Evolutionary conservation across 2,113 vertebrate species (phyloP), one percentile per base, ranked within the genome.

Genomic region (Electrona antarctica): DNA sequence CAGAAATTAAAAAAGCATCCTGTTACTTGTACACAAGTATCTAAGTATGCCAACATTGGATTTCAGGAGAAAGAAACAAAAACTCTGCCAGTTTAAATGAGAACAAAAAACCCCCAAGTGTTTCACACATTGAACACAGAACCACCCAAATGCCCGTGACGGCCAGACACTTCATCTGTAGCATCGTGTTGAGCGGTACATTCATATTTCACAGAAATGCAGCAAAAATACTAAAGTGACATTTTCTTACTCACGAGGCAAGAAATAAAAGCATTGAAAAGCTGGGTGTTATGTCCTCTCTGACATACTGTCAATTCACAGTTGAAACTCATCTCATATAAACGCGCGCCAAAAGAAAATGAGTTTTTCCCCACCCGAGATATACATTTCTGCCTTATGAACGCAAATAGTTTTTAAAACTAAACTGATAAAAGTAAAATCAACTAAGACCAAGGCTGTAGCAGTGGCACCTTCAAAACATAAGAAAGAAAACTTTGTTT

Each of bases 191-290:
- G 49, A 85, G 69, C 77, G 76, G 77, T 80, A 92, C 89, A 92
- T 91, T 92, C 90, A 89, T 86, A 77, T 86, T 74, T 80, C 67
- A 88, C 81, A 78, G 72, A 80, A 58, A 84, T 86, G 83, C 78
- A 85, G 80, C 65, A 85, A 76, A 77, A 89, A 87, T 77, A 89
- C 86, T 89, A 88, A 89, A 91, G 86, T 90, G 88, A 91, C 82
- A 83, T 85, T 88, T 79, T 85, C 81, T 88, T 82, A 88, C 82
- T 13, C 69, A 54, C 4, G 13, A 61, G 56, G 83, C 83, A 90
- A 89, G 85, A 88, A 74, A 69, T 63, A 72, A 87, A 73, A 81
- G 64, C 64, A 33, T 59, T 51, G 45, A 47, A 47, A 59, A 13
- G 15, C 28, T 66, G 52, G 13, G 14, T 66, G 45, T 21, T 66